Base-by-base conservation (phyloP, 2,113 vertebrate species). In the Archilochus colubris region DNA sequence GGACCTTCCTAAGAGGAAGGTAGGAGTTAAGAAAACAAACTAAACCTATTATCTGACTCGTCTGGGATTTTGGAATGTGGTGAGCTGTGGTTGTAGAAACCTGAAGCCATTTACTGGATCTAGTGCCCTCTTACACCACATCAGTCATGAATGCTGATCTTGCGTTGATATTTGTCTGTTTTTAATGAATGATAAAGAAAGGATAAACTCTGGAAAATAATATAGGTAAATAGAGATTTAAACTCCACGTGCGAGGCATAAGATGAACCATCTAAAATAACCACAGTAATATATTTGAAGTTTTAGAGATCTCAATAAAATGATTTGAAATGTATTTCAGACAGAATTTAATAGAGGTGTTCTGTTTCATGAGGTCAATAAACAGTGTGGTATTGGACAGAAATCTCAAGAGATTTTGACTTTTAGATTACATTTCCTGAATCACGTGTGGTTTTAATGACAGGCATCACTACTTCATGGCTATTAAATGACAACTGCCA, bases 351-450 rank as follows among this genome's bases (percentile, higher is more conserved):
- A 24, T 46, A 17, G 30, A 68, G 25, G 20, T 74, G 27, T 74
- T 84, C 36, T 81, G 46, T 53, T 77, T 77, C 31, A 19, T 38
- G 24, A 17, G 61, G 20, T 54, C n/a, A 55, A 25, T 21, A 55
- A n/a, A 20, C 28, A 54, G 3, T 19, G 12, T 33, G 28, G 20
- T 16, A 18, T 38, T 74, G 40, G 40, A 36, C 33, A 78, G 38
- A 70, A 88, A 70, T 87, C 40, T 76, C 30, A 46, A 50, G 80
- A 63, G 79, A 57, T 64, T 88, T n/a, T 94, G 73, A 54, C 62
- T 89, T 87, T 44, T 91, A 75, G 77, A 28, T 89, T 74, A 28
- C 22, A 3, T 40, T 94, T 94, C 85, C 85, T 85, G 75, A 77
- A 15, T 62, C 19, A 22, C 10, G 4, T 20, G 9, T n/a, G 31